Evolutionary conservation across 2,888 invertebrate species (phyloP).

Genomic region (Cephus runcator): DNA sequence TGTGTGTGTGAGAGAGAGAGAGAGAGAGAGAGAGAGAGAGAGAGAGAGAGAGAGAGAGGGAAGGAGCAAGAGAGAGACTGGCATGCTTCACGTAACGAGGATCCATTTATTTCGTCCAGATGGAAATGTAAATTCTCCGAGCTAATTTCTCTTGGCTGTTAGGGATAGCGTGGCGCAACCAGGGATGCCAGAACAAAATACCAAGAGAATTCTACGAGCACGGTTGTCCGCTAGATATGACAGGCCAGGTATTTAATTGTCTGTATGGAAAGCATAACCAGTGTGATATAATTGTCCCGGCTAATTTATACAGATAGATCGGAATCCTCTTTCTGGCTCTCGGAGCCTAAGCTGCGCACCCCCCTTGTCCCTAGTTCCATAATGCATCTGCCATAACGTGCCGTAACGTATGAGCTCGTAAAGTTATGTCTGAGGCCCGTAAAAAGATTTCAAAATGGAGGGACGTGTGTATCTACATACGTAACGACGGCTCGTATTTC

Average conservation of each 20-base stretch:
- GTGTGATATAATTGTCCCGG: conserved; percentile 48
- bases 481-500: conserved; percentile 1
- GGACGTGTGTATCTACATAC: too few species aligned
- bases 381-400: not conserved
- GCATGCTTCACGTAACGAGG: conserved; percentile 52
- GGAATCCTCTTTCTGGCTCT: conserved; percentile 3
- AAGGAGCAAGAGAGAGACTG: conserved; percentile 4
- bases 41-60: not conserved
- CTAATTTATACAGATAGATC: conserved; percentile 46
- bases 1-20: too few species aligned
- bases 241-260: conserved; percentile 50
- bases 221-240: conserved; percentile 19
- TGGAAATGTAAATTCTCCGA: conserved; percentile 58
- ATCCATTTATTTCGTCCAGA: conserved; percentile 59
- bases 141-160: conserved; percentile 52
- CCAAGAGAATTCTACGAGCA: too few species aligned
- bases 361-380: too few species aligned
- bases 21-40: not conserved
- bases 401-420: conserved; percentile 4
- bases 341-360: not conserved
- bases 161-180: not conserved
- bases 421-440: not conserved
- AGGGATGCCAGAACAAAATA: too few species aligned
- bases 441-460: not conserved
- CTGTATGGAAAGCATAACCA: conserved; percentile 9